Base-by-base conservation (phyloP, 2,888 invertebrate species). In the Congeria kusceri region DNA sequence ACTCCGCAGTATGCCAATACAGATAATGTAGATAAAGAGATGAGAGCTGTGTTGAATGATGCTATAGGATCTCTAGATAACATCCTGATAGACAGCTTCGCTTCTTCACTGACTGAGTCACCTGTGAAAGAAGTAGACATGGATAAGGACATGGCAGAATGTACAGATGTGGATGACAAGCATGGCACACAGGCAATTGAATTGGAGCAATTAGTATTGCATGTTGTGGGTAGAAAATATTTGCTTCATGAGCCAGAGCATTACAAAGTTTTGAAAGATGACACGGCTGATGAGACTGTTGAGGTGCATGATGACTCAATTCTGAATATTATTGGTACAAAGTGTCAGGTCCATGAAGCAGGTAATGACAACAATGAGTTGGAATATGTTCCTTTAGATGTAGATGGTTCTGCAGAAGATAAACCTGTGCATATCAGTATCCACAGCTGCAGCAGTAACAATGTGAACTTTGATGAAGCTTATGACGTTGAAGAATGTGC, bases 31-130 rank as follows among this genome's bases (percentile, higher is more conserved):
- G 77, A 77, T 58, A 25, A 59, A 44, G 80, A 80, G 18, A 78
- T 80, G 58, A 75, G 70, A 32, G 29, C 39, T 23, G 86, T 86
- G 25, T 65, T 87, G 20, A 74, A 75, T 20, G 79, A 85, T 63
- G 87, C 86, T 13, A 53, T 86, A 20, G 80, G 80, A 53, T 81
- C 87, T 0, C 62, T 87, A 13, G 86, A 87, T 77, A 77, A 87
- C 47, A 69, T 85, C 5, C 39, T 83, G 11, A 29, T 74, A 20
- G 77, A 83, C 15, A 78, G 73, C 53, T 80, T 74, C 32, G 64
- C 67, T 23, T 77, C 70, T 20, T 46, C 64, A 32, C 20, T 49
- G 23, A 39, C 59, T 59, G 68, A 65, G 58, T 64, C 64, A 57
- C 71, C 66, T 29, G 58, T 32, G 20, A 39, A 59, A 39, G 44